A percentile compares a stretch with the other conserved stretches of the same genome.
These are phyloP conservation scores for Spermophilus dauricus DNA, from an alignment of 2,113 vertebrate species.

Conservation along the genomic window DNA sequence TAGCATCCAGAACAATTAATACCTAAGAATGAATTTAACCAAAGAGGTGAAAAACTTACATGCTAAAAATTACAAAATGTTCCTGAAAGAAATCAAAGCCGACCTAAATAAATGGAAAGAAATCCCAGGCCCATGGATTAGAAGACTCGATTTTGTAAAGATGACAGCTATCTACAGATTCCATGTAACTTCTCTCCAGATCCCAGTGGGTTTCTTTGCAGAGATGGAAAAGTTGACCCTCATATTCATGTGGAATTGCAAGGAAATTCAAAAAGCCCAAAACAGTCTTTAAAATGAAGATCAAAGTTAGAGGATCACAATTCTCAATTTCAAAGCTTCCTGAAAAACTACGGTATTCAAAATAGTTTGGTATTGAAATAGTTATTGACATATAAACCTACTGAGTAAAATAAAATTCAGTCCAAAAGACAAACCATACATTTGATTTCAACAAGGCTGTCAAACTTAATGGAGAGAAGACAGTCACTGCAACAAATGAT, in stretches of 20 bases:
- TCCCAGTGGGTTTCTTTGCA: neutral
- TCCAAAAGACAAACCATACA: neutral
- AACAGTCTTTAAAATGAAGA: conserved; percentile 4
- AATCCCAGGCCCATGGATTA: neutral
- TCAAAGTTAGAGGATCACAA: neutral
- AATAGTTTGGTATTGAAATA: neutral
- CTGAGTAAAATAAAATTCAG: neutral
- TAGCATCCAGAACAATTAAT: conserved; percentile 44
- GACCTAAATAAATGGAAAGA: neutral
- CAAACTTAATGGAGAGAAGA: neutral
- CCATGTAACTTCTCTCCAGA: neutral
- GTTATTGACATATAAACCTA: neutral
- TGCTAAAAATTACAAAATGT: conserved; percentile 26
- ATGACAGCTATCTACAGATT: conserved; percentile 7
- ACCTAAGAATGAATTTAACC: conserved; percentile 13
- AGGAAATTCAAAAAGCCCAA: neutral
- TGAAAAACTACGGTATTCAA: neutral
- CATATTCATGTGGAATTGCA: neutral
- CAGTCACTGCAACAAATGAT: neutral
- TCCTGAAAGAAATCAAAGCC: conserved; percentile 31
- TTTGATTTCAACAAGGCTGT: neutral
- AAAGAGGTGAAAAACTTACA: neutral
- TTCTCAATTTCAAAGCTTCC: conserved; percentile 31
- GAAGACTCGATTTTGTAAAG: conserved; percentile 41
- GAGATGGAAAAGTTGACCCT: conserved; percentile 44